phyloP scores from a whole-genome alignment of 2,888 invertebrate genomes.

The Lingula anatina region DNA sequence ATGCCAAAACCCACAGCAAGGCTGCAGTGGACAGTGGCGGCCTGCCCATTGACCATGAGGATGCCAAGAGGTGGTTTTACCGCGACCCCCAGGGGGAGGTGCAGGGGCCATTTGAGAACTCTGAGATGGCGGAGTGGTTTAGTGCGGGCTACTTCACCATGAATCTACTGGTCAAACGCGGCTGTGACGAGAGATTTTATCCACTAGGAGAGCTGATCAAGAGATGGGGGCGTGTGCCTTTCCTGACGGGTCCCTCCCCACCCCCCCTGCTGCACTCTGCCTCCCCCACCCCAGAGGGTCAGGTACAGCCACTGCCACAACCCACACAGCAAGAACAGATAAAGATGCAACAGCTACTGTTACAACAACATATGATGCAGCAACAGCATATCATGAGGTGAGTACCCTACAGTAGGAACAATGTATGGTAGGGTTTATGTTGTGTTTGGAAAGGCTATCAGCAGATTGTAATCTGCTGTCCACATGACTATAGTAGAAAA shows the following conservation, averaged over 20 bases:
- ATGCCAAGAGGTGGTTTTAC: conserved; percentile 79
- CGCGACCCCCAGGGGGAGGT: conserved; percentile 70
- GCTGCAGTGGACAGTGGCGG: conserved; percentile 11
- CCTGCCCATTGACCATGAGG: conserved; percentile 42
- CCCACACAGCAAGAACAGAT: conserved; percentile 22
- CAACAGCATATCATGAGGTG: conserved; percentile 37
- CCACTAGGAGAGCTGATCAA: conserved; percentile 72
- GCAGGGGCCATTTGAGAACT: conserved; percentile 76
- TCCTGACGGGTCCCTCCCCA: conserved; percentile 36
- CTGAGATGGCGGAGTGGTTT: conserved; percentile 97
- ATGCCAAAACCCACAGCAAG: conserved; percentile 17
- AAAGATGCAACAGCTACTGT: conserved; percentile 30
- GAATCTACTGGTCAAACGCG: conserved; percentile 73
- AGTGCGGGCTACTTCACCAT: conserved; percentile 84
- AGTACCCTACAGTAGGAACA: too few species aligned
- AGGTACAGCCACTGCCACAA: conserved; percentile 2
- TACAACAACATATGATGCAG: conserved; percentile 37
- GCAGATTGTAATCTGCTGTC: too few species aligned
- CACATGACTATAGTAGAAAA: too few species aligned
- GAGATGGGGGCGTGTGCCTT: conserved; percentile 61
- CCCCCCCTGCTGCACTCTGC: conserved; percentile 27
- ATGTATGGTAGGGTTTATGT: too few species aligned
- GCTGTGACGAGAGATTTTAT: conserved; percentile 71
- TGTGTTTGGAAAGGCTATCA: too few species aligned
- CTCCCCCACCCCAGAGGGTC: conserved; percentile 1